A percentile compares a stretch with the other conserved stretches of the same genome.
Conservation (phyloP, 2,888 invertebrate genomes). For the Stenolophus ochropezus region DNA sequence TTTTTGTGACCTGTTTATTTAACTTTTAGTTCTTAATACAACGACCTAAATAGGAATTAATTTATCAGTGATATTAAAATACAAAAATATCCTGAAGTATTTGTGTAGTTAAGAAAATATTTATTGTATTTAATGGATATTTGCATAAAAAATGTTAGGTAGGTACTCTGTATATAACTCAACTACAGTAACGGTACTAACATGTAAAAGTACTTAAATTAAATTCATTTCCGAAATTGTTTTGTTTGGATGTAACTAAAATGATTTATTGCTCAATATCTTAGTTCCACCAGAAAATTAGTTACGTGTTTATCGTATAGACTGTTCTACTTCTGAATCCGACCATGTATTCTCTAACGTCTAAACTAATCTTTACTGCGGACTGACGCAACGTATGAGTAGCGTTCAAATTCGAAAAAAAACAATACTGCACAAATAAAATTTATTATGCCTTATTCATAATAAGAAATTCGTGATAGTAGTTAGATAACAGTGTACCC, state of each 20-base stretch:
- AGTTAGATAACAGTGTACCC: too few relatives aligned
- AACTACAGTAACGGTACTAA: constrained; percentile 60
- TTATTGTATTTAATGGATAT: constrained; percentile 41
- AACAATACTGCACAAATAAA: not conserved
- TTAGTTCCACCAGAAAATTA: constrained; percentile 43
- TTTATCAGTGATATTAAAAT: constrained; percentile 36
- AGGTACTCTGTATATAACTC: constrained; percentile 48
- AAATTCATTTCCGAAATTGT: constrained; percentile 9
- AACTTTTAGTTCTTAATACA: constrained; percentile 37
- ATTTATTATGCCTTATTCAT: not conserved
- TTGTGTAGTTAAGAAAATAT: constrained; percentile 42
- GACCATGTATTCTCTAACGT: constrained; percentile 38
- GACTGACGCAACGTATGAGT: constrained; percentile 1
- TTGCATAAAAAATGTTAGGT: constrained; percentile 23
- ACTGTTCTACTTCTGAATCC: constrained; percentile 47
- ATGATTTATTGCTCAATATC: constrained; percentile 57
- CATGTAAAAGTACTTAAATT: constrained; percentile 48
- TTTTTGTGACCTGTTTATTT: constrained; percentile 51
- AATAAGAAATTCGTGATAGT: too few relatives aligned
- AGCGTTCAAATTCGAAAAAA: not conserved
- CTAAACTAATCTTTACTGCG: constrained; percentile 26
- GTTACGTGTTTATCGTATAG: constrained; percentile 40
- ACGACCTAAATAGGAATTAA: constrained; percentile 29
- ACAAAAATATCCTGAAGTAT: constrained; percentile 57
- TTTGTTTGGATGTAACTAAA: constrained; percentile 40